A percentile compares a stretch with the other conserved stretches of the same genome.
phyloP scores from a whole-genome alignment of 2,797 vertebrate genomes.

The Falco naumanni region DNA sequence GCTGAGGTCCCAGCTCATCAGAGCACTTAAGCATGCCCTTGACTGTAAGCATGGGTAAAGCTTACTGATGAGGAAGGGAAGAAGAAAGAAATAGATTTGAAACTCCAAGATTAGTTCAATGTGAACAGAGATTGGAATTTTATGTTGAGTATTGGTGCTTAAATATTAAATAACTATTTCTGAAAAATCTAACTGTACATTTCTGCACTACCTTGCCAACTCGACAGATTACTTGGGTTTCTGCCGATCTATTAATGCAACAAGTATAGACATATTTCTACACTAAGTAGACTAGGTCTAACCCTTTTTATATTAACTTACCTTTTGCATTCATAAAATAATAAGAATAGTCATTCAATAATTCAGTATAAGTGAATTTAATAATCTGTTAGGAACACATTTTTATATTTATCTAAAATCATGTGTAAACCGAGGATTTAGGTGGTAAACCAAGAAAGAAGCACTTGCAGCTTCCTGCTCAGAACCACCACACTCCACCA shows the following conservation, averaged over 20 bases:
- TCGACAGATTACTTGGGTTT: not conserved
- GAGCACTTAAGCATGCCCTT: conserved; percentile 15
- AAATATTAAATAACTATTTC: not conserved
- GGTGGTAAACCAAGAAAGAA: not conserved
- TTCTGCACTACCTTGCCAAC: not conserved
- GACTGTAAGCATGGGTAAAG: not conserved
- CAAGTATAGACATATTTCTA: not conserved
- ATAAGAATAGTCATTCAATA: not conserved
- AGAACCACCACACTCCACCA: not conserved
- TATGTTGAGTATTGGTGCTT: not conserved
- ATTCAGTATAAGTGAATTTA: not conserved
- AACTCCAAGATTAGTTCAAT: not conserved
- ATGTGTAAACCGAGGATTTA: not conserved
- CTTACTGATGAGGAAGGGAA: conserved; percentile 23
- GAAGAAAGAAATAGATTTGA: not conserved
- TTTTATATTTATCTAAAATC: not conserved
- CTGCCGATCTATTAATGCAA: not conserved
- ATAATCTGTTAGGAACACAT: not conserved
- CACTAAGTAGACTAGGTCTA: not conserved
- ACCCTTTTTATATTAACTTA: not conserved
- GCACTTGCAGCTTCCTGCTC: not conserved
- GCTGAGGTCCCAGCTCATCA: conserved; percentile 44
- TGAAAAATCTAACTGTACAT: not conserved
- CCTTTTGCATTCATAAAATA: not conserved
- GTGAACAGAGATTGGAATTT: not conserved